Conservation (phyloP, 2,797 vertebrate species). For the Pangasius sanitwongsei region DNA sequence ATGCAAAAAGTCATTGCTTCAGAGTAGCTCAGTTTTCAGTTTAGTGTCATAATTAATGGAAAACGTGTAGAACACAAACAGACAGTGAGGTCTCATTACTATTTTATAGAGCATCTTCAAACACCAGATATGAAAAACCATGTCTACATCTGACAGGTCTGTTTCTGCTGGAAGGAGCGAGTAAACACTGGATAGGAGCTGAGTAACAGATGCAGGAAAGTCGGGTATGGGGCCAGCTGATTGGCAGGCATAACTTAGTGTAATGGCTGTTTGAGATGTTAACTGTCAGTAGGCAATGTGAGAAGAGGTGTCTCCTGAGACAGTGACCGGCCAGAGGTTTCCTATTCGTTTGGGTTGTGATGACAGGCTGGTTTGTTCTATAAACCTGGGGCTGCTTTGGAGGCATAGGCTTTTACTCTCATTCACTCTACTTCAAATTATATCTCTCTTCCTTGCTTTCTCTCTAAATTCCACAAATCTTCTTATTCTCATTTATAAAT, state of each 20-base stretch:
- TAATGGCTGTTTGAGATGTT: conserved; percentile 56
- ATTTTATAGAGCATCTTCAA: conserved; percentile 24
- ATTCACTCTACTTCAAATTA: neutral
- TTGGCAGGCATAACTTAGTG: conserved; percentile 54
- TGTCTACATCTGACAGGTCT: conserved; percentile 38
- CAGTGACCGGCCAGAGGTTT: conserved; percentile 36
- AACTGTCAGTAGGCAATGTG: conserved; percentile 49
- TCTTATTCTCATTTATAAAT: neutral
- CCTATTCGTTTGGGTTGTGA: conserved; percentile 31
- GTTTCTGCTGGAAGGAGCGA: conserved; percentile 23
- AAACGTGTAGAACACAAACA: neutral
- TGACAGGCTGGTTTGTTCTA: conserved; percentile 41
- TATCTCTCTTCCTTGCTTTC: neutral
- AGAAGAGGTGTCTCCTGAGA: conserved; percentile 37
- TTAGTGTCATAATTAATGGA: conserved; percentile 4
- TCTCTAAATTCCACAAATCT: neutral
- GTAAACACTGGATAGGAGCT: conserved; percentile 43
- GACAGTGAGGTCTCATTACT: neutral
- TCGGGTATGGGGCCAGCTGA: conserved; percentile 17
- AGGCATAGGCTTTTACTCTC: neutral
- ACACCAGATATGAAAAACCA: neutral
- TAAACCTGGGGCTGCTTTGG: neutral
- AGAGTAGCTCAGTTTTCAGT: neutral
- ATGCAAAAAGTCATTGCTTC: neutral
- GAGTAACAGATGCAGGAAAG: conserved; percentile 50